phyloP scores from a whole-genome alignment of 2,113 vertebrate genomes.

The Nannospalax galili region DNA sequence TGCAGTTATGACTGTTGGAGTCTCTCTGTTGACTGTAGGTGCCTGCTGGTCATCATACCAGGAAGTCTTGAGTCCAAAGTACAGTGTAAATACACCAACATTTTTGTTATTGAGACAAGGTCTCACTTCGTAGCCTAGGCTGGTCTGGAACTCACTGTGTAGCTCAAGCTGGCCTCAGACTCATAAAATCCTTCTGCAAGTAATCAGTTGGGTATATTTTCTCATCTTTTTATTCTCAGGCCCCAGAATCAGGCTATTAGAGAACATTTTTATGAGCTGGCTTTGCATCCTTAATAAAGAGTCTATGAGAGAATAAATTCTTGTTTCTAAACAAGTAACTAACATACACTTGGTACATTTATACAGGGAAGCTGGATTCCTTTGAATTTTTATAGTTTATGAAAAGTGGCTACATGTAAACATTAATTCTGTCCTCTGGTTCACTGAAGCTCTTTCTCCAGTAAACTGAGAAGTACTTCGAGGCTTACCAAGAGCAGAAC shows the following conservation, averaged over 20 bases:
- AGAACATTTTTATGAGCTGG: neutral
- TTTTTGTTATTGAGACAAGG: neutral
- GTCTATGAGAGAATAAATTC: neutral
- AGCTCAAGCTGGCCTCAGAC: neutral
- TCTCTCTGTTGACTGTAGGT: neutral
- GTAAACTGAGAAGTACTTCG: neutral
- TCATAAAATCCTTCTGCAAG: neutral
- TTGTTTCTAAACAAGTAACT: slow-evolving; percentile 3
- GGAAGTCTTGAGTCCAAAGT: neutral
- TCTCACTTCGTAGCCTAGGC: neutral
- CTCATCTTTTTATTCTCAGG: neutral
- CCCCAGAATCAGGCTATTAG: neutral
- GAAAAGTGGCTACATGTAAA: neutral
- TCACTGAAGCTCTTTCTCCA: neutral
- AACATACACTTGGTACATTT: neutral
- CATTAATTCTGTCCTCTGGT: neutral
- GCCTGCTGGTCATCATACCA: neutral
- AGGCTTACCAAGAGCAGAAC: neutral
- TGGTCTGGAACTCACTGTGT: neutral
- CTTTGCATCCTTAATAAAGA: neutral
- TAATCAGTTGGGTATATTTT: neutral
- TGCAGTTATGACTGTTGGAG: neutral
- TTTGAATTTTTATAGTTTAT: neutral
- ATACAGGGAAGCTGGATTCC: neutral
- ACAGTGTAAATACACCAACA: neutral